A percentile compares a stretch with the other conserved stretches of the same genome.
Conservation (phyloP, 2,113 vertebrate species). For the Eudyptes chrysolophus region DNA sequence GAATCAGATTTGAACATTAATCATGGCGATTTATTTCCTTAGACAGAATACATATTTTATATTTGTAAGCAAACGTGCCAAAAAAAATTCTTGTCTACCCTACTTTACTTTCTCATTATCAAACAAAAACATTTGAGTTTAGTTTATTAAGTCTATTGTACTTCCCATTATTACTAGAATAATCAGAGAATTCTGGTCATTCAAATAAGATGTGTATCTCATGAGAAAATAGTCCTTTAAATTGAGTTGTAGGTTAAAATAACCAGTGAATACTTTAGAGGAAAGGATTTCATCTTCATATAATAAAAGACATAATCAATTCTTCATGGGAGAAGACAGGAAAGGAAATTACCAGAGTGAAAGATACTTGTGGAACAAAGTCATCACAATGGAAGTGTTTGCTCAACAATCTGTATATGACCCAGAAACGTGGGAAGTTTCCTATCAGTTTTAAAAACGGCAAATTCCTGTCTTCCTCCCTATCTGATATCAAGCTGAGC, state of each 20-base stretch:
- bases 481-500: not conserved
- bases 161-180: not conserved
- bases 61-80: slow-evolving; percentile 1
- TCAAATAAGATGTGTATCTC: slow-evolving; percentile 38
- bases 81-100: not conserved
- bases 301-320: not conserved
- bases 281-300: not conserved
- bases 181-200: slow-evolving; percentile 2
- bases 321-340: not conserved
- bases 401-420: not conserved
- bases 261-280: not conserved
- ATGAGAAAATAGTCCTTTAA: slow-evolving; percentile 4
- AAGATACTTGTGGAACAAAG: not conserved
- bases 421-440: not conserved
- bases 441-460: not conserved
- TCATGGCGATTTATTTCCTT: slow-evolving; percentile 22
- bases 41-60: not conserved
- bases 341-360: not conserved
- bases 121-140: slow-evolving; percentile 15
- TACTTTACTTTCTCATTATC: not conserved
- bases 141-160: not conserved
- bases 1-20: not conserved
- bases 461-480: not conserved
- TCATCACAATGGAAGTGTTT: not conserved
- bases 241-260: slow-evolving; percentile 1